Conservation (phyloP, 2,113 vertebrate genomes). For the Sclerurus mexicanus region DNA sequence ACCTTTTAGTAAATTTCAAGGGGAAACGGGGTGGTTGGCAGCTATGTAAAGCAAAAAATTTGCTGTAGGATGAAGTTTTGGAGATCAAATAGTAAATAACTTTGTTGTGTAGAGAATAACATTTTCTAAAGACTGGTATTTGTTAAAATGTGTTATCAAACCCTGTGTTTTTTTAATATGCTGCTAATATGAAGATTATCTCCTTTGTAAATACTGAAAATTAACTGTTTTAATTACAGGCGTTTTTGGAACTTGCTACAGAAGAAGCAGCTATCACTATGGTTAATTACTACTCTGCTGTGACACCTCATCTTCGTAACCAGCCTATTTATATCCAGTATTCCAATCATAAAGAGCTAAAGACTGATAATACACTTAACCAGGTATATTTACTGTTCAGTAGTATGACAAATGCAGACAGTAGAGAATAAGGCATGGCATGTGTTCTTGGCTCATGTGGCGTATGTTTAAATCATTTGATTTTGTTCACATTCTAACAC, state of each 20-base stretch:
- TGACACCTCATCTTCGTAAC: conserved; percentile 93
- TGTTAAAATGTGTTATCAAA: not conserved
- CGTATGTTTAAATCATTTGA: not conserved
- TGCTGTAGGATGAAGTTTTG: not conserved
- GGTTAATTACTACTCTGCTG: conserved; percentile 95
- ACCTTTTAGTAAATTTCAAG: not conserved
- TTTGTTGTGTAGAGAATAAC: not conserved
- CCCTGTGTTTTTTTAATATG: not conserved
- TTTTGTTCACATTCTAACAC: not conserved
- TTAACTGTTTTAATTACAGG: conserved; percentile 71
- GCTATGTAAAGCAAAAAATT: not conserved
- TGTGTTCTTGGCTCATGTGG: not conserved
- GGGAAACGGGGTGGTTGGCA: fast-evolving
- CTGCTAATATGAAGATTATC: not conserved
- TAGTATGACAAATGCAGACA: not conserved
- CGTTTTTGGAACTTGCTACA: conserved; percentile 94
- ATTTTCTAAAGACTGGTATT: not conserved
- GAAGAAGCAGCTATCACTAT: conserved; percentile 96
- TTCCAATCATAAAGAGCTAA: conserved; percentile 97
- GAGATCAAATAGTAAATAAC: not conserved
- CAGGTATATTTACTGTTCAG: conserved; percentile 76
- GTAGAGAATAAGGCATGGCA: not conserved
- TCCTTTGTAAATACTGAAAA: not conserved
- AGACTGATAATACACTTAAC: conserved; percentile 94
- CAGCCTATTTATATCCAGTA: conserved; percentile 95